phyloP scores from a whole-genome alignment of 2,113 vertebrate genomes.

The Isurus oxyrinchus region DNA sequence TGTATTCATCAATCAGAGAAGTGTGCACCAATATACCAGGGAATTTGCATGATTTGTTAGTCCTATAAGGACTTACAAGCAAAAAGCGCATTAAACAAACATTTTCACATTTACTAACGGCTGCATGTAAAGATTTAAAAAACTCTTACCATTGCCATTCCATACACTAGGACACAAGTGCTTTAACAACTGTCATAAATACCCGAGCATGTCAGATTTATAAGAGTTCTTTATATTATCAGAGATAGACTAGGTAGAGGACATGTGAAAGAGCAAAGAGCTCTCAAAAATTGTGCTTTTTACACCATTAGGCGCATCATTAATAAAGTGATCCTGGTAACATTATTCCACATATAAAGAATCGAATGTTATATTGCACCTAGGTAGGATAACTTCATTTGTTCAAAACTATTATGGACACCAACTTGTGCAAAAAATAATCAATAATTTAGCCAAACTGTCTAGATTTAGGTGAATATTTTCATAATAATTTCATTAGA shows the following conservation, averaged over 20 bases:
- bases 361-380: background rate
- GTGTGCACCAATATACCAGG: background rate
- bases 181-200: background rate
- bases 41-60: background rate
- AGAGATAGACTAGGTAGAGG: background rate
- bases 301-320: background rate
- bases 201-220: background rate
- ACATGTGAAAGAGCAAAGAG: background rate
- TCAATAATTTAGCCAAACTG: background rate
- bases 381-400: background rate
- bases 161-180: background rate
- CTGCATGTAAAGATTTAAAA: background rate
- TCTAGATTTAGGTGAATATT: background rate
- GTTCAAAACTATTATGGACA: background rate
- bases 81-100: background rate
- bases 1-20: background rate
- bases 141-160: background rate
- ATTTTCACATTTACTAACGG: background rate
- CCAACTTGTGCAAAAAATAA: background rate
- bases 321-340: background rate
- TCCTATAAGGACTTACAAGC: background rate
- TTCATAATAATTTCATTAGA: background rate
- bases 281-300: background rate
- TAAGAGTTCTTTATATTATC: background rate
- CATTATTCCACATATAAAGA: background rate